These are phyloP conservation scores for Euborellia annulipes DNA, from an alignment of 1,140 invertebrate genomes.

Conservation along the genomic window DNA sequence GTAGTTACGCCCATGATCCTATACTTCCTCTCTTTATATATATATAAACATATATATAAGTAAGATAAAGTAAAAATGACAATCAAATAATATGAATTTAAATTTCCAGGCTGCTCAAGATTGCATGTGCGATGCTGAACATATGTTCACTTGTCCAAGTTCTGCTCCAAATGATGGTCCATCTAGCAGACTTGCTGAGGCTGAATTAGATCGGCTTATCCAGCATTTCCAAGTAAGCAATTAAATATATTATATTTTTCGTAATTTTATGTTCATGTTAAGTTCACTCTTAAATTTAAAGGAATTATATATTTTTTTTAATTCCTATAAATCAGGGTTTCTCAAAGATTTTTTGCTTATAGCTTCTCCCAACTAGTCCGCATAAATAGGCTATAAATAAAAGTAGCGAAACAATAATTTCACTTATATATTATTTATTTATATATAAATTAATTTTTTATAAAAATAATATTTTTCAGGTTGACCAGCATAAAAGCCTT, in stretches of 20 bases:
- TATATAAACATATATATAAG: too few species aligned
- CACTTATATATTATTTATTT: too few species aligned
- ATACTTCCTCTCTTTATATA: too few species aligned
- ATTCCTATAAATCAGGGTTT: background rate
- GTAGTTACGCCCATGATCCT: too few species aligned
- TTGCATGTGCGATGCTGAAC: conserved; percentile 95
- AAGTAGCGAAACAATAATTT: too few species aligned
- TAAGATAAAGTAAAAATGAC: too few species aligned
- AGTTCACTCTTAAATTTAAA: background rate
- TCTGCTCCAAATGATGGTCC: conserved; percentile 17
- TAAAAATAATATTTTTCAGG: conserved; percentile 15
- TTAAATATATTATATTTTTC: background rate
- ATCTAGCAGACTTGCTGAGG: conserved; percentile 22
- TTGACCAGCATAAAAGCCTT: conserved; percentile 44
- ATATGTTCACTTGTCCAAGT: conserved; percentile 87
- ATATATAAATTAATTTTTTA: too few species aligned
- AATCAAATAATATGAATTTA: too few species aligned
- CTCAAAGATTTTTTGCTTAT: too few species aligned
- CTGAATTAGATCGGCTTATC: conserved; percentile 36
- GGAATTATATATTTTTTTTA: background rate
- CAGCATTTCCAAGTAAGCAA: conserved; percentile 34
- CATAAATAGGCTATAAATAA: too few species aligned
- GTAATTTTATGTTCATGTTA: too few species aligned
- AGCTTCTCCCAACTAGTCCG: too few species aligned
- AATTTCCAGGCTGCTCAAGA: conserved; percentile 84